Evolutionary conservation across 2,113 vertebrate species (phyloP), one percentile per base, ranked within the genome.

Genomic region (Xyliphius kryptos): DNA sequence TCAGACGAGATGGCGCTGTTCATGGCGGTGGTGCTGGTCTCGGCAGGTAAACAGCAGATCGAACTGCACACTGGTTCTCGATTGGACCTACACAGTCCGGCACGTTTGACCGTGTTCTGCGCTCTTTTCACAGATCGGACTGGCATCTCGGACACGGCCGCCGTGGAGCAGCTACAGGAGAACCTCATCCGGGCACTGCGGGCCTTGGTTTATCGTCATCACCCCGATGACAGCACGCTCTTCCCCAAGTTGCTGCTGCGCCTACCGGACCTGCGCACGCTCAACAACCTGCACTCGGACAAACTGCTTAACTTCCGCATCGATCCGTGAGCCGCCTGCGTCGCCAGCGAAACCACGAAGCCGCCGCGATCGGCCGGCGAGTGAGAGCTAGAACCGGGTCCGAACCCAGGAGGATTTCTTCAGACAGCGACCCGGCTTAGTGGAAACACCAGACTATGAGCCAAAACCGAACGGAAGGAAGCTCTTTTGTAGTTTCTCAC

Each of bases 1-100:
- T 80, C 83, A 16, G 87, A 89, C 60, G 88, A 89, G 67, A 88
- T 88, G 85, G 88, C 85, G 1, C 86, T 89, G 51, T 89, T 89
- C 71, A 89, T 88, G 87, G 87, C 87, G 13, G 85, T 89, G 68
- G 87, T 89, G 68, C 76, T 89, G 71, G 81, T 89, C 26, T 89
- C 88, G 72, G 87, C 88, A 80, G 88, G 88, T 89, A 41, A 84
- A 21, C 20, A 48, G 26, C 13, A 12, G 4, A 32, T 16, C 26
- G 1, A 6, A 5, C 6, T 19, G 54, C 37, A 37, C 17, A 17
- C 32, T 6, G 32, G 9, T 17, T 41, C 16, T 2, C 40, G 13
- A 5, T 12, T 3, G 40, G 40, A 32, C 26, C 4, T 32, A 6
- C 26, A 2, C 26, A 6, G 4, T 32, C 26, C 26, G n/a, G 7